Evolutionary conservation across 2,888 invertebrate species (phyloP).

Genomic region (Stegophylla sp.): DNA sequence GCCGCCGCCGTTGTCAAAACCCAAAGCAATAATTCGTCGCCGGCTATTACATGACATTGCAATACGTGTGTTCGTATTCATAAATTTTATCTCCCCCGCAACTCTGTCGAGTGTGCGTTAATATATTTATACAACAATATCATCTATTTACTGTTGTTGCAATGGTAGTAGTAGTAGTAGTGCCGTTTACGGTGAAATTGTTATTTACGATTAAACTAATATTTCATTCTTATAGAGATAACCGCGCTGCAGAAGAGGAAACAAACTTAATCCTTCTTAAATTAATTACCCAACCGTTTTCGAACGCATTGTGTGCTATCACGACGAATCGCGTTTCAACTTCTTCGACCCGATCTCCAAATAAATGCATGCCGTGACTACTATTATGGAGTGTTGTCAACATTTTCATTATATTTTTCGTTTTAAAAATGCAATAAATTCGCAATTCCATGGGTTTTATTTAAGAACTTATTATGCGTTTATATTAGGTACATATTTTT

Average conservation of each 20-base stretch:
- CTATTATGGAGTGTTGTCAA: no score
- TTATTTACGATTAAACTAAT: conserved; percentile 40
- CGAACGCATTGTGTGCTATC: background rate
- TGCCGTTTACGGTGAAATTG: background rate
- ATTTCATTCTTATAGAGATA: conserved; percentile 40
- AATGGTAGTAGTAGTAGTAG: no score
- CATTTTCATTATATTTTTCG: no score
- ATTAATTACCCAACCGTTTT: conserved; percentile 1
- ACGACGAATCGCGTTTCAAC: background rate
- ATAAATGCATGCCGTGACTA: no score
- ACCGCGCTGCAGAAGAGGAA: background rate
- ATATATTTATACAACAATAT: background rate
- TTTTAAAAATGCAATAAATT: no score
- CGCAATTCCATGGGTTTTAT: no score
- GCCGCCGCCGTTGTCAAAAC: background rate
- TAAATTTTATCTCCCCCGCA: conserved; percentile 17
- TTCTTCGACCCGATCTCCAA: background rate
- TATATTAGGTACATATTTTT: no score
- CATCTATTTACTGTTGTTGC: conserved; percentile 10
- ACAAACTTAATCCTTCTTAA: conserved; percentile 28
- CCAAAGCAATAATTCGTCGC: conserved; percentile 14
- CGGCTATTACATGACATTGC: conserved; percentile 12
- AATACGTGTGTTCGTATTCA: conserved; percentile 19
- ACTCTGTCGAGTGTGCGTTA: background rate
- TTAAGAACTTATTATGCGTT: no score